Conservation (phyloP, 1,140 invertebrate species). For the Ips nitidus region DNA sequence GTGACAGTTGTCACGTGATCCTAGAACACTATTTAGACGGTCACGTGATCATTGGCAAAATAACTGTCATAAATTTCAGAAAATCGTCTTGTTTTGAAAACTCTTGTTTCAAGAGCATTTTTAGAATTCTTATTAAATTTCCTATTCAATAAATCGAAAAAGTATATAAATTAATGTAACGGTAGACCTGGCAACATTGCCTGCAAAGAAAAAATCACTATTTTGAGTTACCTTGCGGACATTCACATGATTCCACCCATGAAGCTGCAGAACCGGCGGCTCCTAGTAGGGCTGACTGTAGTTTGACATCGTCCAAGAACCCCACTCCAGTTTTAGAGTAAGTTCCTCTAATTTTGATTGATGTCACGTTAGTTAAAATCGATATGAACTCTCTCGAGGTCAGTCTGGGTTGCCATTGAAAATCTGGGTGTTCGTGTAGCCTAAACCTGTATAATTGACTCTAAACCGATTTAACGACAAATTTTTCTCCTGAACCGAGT, state of each 20-base stretch:
- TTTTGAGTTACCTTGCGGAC: slow-evolving; percentile 66
- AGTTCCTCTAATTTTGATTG: slow-evolving; percentile 91
- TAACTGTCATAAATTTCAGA: too few relatives aligned
- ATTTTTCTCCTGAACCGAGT: too few relatives aligned
- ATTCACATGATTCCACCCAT: slow-evolving; percentile 95
- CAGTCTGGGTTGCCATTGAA: slow-evolving; percentile 89
- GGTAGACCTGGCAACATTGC: too few relatives aligned
- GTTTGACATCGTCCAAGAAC: slow-evolving; percentile 82
- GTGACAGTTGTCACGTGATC: too few relatives aligned
- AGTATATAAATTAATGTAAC: too few relatives aligned
- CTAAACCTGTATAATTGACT: slow-evolving; percentile 76
- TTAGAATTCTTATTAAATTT: too few relatives aligned
- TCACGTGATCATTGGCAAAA: too few relatives aligned
- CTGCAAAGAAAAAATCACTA: too few relatives aligned
- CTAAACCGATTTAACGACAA: slow-evolving; percentile 47
- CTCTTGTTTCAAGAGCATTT: too few relatives aligned
- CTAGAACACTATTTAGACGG: too few relatives aligned
- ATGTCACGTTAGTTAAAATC: slow-evolving; percentile 88
- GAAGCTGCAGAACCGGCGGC: slow-evolving; percentile 77
- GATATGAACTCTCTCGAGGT: slow-evolving; percentile 86
- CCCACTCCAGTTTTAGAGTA: slow-evolving; percentile 83
- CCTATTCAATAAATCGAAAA: too few relatives aligned
- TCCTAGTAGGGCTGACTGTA: slow-evolving; percentile 83
- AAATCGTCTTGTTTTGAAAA: too few relatives aligned
- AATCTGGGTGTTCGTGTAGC: slow-evolving; percentile 87